Base-by-base conservation (phyloP, 2,797 vertebrate genomes). In the Xyrichtys novacula region DNA sequence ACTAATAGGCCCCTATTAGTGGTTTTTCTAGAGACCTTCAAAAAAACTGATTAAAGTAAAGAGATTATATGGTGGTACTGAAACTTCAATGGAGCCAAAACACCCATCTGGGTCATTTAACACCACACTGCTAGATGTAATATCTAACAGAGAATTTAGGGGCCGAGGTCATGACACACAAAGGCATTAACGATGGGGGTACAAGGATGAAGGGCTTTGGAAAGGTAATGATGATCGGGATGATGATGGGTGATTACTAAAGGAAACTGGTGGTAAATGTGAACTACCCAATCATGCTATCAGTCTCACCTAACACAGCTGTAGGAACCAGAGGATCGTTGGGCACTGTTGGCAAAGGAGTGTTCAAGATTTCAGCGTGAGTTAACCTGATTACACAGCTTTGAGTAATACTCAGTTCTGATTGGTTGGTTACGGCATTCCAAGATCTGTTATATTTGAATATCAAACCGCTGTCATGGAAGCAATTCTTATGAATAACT, bases 321-420 rank as follows among this genome's bases (percentile, higher is more conserved):
- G 98, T 99, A 75, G 98, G 98, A 91, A 99, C 98, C 94, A 99
- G 96, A 62, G 97, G 97, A 81, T 99, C 98, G 94, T 96, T 99
- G 93, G 98, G 97, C 95, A 96, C 98, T 99, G 97, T 31, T 84
- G 95, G 58, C 83, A 69, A 87, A 59, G 61, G 85, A 34, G 56
- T n/a, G 2, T 62, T 80, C 47, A 66, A 58, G 42, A 59, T 74
- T 46, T 56, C 23, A 76, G 22, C 14, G 5, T 48, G 46, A 60
- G 15, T 74, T 5, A 68, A 29, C 4, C 34, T 14, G n/a, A 42
- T 42, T 16, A 40, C 9, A 42, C 39, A 42, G 39, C 39, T 20
- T 11, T 20, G 39, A 2, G 9, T 19, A 9, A 42, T 42, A 9
- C 39, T 20, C n/a, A 19, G 3, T 19, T 19, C n/a, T 42, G 39